Base-by-base conservation (phyloP, 2,113 vertebrate species). In the Nannospalax galili region DNA sequence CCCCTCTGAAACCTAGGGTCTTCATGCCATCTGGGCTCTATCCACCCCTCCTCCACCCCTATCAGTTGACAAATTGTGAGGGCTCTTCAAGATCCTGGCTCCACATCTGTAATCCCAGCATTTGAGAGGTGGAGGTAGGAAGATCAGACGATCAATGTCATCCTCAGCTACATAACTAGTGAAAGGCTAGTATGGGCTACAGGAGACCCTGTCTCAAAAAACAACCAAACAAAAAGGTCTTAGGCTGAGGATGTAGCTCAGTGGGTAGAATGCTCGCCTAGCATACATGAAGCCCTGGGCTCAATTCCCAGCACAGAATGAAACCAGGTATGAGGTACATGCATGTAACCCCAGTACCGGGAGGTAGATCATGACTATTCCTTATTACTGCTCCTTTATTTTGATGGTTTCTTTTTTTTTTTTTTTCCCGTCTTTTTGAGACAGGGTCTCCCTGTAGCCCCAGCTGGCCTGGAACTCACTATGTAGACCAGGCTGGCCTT, bases 21-120 rank as follows among this genome's bases (percentile, higher is more conserved):
- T 60, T 37, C 7, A 1, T 0, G 0, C 1, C 56, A 35, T 2
- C 32, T 3, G 3, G 3, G 28, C 1, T 6, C 35, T 26, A 2
- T 52, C 14, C 28, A 62, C 74, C 12, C 8, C 12, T 52, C 12
- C 32, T 37, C 30, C 1, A 11, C 10, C 26, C 20, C 64, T 22
- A 37, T 28, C 37, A 22, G 22, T 65, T 8, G 75, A 40, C 79
- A 86, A 28, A 22, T 64, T 78, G 30, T 17, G 35, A 24, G 22
- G 10, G 15, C 3, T 7, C 81, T 72, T 75, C 84, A 74, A 45
- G 48, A 9, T 88, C 40, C 52, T 45, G 60, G 24, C 14, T 73
- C 86, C 72, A 62, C 52, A 26, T 70, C 69, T 88, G 28, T 74
- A 60, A 40, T 40, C 22, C 1, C 3, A 9, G 14, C 48, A 19